Conservation (phyloP, 2,113 vertebrate species). For the Tonatia bakeri region DNA sequence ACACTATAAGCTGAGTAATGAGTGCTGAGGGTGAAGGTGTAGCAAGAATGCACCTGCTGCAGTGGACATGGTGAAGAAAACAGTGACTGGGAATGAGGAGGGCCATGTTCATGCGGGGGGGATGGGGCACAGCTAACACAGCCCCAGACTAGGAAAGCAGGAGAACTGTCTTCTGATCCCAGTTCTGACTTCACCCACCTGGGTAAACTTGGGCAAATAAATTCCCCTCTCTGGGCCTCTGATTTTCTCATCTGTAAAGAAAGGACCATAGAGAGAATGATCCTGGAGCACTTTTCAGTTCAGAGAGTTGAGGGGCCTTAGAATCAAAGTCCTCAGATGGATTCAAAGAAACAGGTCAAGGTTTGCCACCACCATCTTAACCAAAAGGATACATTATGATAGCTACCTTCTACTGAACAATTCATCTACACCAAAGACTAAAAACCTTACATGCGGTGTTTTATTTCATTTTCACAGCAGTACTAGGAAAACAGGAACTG, state of each 20-base stretch:
- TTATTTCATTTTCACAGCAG: background rate
- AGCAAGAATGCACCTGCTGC: rapidly evolving
- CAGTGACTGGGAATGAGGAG: background rate
- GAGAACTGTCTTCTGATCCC: background rate
- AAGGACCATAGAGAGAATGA: background rate
- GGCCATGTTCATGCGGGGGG: background rate
- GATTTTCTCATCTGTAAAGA: background rate
- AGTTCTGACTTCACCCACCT: background rate
- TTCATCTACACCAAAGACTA: background rate
- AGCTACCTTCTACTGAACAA: background rate
- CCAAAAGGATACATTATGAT: background rate
- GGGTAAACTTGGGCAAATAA: background rate
- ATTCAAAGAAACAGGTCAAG: background rate
- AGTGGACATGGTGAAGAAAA: background rate
- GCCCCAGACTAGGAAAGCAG: background rate
- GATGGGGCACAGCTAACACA: background rate
- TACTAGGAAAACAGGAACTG: background rate
- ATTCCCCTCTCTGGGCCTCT: background rate
- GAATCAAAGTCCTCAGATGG: background rate
- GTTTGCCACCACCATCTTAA: background rate
- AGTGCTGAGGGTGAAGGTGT: background rate
- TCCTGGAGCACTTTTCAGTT: background rate
- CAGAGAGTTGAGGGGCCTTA: background rate
- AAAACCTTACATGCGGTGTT: background rate
- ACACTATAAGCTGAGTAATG: too few species aligned